Base-by-base conservation (phyloP, 2,113 vertebrate genomes). In the Scomber japonicus region DNA sequence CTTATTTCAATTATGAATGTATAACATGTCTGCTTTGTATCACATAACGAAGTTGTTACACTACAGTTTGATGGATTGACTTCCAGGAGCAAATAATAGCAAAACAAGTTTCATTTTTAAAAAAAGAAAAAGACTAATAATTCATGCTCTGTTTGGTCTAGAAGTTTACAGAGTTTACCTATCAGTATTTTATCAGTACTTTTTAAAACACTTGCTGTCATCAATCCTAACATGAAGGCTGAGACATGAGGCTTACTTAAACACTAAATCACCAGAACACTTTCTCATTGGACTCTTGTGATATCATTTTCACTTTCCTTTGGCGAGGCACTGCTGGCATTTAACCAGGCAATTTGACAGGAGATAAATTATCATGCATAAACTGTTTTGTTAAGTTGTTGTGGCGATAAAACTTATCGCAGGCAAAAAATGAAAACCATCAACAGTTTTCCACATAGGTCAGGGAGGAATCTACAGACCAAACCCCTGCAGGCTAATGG, bases 371-470 rank as follows among this genome's bases (percentile, higher is more conserved):
- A 77, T 65, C n/a, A 57, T 31, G 57, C 51, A 79, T 53, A 80
- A 87, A 87, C 72, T 82, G 57, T 82, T 88, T 60, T 87, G 56
- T 62, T 79, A 83, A 79, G 64, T 84, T 86, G 59, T 85, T 86
- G 72, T 80, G 69, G 71, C 69, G 69, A 71, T 87, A 82, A 80
- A 77, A 64, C 74, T 83, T 81, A 66, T 75, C 49, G 54, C 62
- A 56, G 59, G 75, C 73, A 67, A 76, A 87, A 87, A 82, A 81
- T 63, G 31, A 78, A 72, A 91, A 77, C 53, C 80, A 78, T 80
- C 81, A 91, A 80, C 66, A 71, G 82, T 91, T 92, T 91, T 87
- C 88, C 82, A 81, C 60, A 88, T 21, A 62, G 80, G 77, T 90
- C 87, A 82, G 70, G 81, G 21, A 66, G 66, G 79, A 83, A 78